These are phyloP conservation scores for Laodelphax striatellus DNA, from an alignment of 1,140 invertebrate species.

Conservation along the genomic window DNA sequence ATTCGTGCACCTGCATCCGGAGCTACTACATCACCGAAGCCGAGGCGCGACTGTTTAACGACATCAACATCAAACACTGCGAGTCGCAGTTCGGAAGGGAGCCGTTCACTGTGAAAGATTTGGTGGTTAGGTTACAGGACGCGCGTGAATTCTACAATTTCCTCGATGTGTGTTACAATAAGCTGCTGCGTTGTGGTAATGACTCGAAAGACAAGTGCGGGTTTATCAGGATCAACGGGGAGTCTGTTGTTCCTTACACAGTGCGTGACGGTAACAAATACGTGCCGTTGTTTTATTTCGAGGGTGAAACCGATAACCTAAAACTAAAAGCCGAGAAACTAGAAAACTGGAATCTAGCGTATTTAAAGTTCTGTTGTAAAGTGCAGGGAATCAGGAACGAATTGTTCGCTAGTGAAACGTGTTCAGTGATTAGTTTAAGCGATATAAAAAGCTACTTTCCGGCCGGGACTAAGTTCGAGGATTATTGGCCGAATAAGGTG, in stretches of 20 bases:
- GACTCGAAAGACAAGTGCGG: constrained; percentile 68
- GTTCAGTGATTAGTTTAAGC: constrained; percentile 74
- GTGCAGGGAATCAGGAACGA: constrained; percentile 85
- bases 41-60: constrained; percentile 80
- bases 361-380: constrained; percentile 89
- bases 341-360: constrained; percentile 82
- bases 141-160: constrained; percentile 85
- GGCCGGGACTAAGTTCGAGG: constrained; percentile 74
- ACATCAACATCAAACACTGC: constrained; percentile 88
- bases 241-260: constrained; percentile 87
- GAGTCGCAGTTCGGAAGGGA: constrained; percentile 81
- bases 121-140: constrained; percentile 72
- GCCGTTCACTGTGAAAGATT: constrained; percentile 77
- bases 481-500: constrained; percentile 75
- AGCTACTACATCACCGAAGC: constrained; percentile 88
- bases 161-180: constrained; percentile 75
- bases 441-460: constrained; percentile 87
- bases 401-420: constrained; percentile 77
- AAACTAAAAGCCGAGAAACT: constrained; percentile 73
- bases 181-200: constrained; percentile 52
- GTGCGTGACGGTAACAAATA: constrained; percentile 70
- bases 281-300: constrained; percentile 89
- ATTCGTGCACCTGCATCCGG: constrained; percentile 76
- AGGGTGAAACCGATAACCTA: constrained; percentile 81
- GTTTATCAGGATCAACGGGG: constrained; percentile 88